These are phyloP conservation scores for Drosophila emarginata DNA, from an alignment of 2,888 invertebrate genomes.

Conservation along the genomic window DNA sequence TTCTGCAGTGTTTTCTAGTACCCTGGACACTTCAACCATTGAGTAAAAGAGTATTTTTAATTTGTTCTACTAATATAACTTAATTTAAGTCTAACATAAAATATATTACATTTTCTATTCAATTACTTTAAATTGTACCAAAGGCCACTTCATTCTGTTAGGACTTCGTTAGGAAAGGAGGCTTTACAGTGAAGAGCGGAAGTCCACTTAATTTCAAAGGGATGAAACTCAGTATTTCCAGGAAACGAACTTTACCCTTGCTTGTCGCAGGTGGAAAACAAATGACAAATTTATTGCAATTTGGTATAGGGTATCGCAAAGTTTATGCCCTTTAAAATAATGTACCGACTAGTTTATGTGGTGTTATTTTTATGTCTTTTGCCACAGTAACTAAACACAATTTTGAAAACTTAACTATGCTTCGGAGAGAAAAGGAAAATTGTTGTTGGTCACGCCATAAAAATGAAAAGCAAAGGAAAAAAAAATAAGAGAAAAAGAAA, in stretches of 20 bases:
- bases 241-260: not conserved
- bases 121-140: not conserved
- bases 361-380: slow-evolving; percentile 56
- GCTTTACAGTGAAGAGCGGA: no score
- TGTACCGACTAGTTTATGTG: not conserved
- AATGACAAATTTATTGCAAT: not conserved
- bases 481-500: slow-evolving; percentile 16
- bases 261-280: not conserved
- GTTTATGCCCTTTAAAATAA: not conserved
- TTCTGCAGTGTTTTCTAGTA: not conserved
- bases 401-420: slow-evolving; percentile 54
- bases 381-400: slow-evolving; percentile 51
- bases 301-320: not conserved
- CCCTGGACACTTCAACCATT: not conserved
- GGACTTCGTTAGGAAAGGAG: not conserved
- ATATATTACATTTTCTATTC: not conserved
- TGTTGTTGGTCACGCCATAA: slow-evolving; percentile 62
- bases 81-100: not conserved
- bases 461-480: slow-evolving; percentile 44
- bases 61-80: not conserved
- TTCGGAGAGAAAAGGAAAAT: slow-evolving; percentile 50
- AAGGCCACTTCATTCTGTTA: not conserved
- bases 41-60: not conserved
- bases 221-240: not conserved
- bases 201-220: not conserved